Percentiles rank a stretch among this genome's conserved stretches.
phyloP scores from a whole-genome alignment of 2,888 invertebrate species.

The Pardosa pseudoannulata region DNA sequence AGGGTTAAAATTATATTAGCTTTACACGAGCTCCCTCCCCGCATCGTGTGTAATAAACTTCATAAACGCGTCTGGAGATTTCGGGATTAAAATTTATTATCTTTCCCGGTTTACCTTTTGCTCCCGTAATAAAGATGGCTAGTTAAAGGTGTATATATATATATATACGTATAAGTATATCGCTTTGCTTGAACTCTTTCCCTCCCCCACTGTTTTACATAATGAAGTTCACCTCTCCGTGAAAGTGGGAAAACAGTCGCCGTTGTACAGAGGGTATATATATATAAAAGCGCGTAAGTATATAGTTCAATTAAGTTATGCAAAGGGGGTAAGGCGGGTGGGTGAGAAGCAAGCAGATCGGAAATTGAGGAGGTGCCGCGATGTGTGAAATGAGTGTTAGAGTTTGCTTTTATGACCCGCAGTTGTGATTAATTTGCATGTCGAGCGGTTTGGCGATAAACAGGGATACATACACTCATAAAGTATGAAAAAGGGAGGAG shows the following conservation, averaged over 20 bases:
- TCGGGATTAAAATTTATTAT: slow-evolving; percentile 64
- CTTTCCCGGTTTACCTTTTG: slow-evolving; percentile 50
- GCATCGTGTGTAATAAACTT: slow-evolving; percentile 58
- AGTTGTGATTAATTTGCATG: slow-evolving; percentile 39
- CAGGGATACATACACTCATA: slow-evolving; percentile 18
- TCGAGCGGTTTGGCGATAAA: slow-evolving; percentile 44
- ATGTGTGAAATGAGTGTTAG: slow-evolving; percentile 61
- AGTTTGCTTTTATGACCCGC: slow-evolving; percentile 59
- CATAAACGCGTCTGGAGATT: slow-evolving; percentile 64
- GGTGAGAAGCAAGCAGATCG: background rate
- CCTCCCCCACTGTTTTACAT: slow-evolving; percentile 50
- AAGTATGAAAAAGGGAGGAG: background rate
- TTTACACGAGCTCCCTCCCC: background rate
- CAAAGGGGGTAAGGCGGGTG: background rate
- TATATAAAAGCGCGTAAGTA: slow-evolving; percentile 41
- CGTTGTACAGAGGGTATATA: slow-evolving; percentile 5
- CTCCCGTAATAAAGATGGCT: slow-evolving; percentile 38
- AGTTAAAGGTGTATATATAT: background rate
- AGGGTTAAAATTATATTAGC: slow-evolving; percentile 10
- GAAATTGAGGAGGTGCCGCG: slow-evolving; percentile 34
- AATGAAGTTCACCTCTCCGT: slow-evolving; percentile 66
- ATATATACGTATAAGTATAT: slow-evolving; percentile 30
- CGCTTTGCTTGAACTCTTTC: slow-evolving; percentile 21
- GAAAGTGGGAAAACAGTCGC: slow-evolving; percentile 66
- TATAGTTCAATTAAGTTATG: slow-evolving; percentile 66